Evolutionary conservation across 2,888 invertebrate species (phyloP), one percentile per base, ranked within the genome.

Genomic region (Phaonia tiefii): DNA sequence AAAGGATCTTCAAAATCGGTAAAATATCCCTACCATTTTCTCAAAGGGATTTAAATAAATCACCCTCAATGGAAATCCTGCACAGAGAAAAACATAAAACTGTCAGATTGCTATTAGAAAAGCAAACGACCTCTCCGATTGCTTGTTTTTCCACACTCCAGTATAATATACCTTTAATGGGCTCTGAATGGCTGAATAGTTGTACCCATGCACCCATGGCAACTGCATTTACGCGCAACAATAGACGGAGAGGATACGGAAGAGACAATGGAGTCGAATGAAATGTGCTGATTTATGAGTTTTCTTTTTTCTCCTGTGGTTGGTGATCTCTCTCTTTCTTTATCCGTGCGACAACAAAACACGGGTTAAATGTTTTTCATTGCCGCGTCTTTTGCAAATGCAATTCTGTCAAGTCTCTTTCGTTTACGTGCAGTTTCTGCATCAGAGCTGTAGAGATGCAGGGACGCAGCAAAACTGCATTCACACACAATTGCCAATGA

Each of bases 271-370:
- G n/a, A 75, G 49, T 54, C 37, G 26, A 73, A 70, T 54, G 44
- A 66, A 76, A 76, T 76, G 70, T 74, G 76, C 76, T 80, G 76
- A 80, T 80, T 80, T 80, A 80, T 80, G 73, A 46, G 76, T 70
- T 60, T 76, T 80, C 73, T 72, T 66, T 49, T 65, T 17, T 58
- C 17, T 46, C 51, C 60, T 37, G 37, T 71, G 58, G 72, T 67
- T 73, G 17, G 8, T 7, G 8, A 60, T 37, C 60, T 60, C 1
- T 17, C 20, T 26, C 22, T 37, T 17, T 15, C 37, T n/a, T 46
- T 31, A 17, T 20, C 22, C 42, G 37, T 58, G 63, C 22, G 63
- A 42, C 63, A 63, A 63, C 42, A 74, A 70, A 80, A 80, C 73
- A 72, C 80, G 69, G 76, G 17, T 73, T 80, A 56, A 76, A 70